A percentile compares a stretch with the other conserved stretches of the same genome.
phyloP scores from a whole-genome alignment of 1,140 invertebrate species.

The Hylaeus volcanicus region DNA sequence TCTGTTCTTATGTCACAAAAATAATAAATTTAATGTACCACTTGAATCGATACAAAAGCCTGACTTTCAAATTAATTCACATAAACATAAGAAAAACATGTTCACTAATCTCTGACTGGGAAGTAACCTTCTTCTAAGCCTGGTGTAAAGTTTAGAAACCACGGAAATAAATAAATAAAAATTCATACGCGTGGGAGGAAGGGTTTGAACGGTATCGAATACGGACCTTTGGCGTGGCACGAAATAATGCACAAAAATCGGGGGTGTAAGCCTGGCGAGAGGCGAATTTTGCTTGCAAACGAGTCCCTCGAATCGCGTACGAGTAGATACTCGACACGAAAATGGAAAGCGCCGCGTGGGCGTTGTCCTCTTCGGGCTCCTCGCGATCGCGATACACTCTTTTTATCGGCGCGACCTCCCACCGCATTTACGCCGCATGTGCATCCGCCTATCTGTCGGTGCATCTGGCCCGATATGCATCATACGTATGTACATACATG shows the following conservation, averaged over 20 bases:
- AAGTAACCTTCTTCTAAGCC: no score
- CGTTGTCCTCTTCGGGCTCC: conserved; percentile 30
- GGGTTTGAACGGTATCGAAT: not conserved
- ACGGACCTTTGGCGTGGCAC: not conserved
- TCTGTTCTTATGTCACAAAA: no score
- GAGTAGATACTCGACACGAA: conserved; percentile 18
- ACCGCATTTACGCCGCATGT: conserved; percentile 23
- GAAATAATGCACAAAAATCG: not conserved
- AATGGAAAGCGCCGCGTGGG: conserved; percentile 21
- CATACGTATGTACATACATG: conserved; percentile 14
- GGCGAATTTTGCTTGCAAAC: not conserved
- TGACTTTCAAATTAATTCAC: no score
- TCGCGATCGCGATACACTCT: conserved; percentile 7
- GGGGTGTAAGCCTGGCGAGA: not conserved
- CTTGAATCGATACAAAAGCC: no score
- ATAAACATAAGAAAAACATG: no score
- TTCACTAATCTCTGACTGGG: no score
- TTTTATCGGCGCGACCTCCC: conserved; percentile 43
- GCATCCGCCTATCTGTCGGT: conserved; percentile 7
- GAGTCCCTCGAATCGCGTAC: not conserved
- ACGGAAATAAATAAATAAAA: no score
- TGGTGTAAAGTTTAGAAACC: no score
- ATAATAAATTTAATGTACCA: no score
- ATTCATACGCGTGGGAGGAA: no score
- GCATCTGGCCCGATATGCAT: conserved; percentile 36